Evolutionary conservation across 2,888 invertebrate genomes (phyloP), one percentile per base, ranked within the genome.

Genomic region (Myopa testacea): DNA sequence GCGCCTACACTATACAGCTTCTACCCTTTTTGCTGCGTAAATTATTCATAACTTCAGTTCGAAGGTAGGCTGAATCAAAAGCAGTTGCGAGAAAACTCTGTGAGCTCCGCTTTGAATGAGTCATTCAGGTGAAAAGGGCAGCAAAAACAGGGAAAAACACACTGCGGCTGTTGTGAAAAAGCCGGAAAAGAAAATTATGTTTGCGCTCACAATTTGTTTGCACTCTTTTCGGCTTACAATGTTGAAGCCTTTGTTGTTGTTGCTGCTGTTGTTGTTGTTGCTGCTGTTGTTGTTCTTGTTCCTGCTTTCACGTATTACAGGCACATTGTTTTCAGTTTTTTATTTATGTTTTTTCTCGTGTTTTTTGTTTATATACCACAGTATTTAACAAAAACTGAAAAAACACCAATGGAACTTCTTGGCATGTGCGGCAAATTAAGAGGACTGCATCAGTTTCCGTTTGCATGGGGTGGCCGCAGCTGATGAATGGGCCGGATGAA

Each of bases 151-250:
- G 34, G 34, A 67, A 67, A 40, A 67, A 38, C 67, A n/a, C 16
- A 55, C 16, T 16, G 38, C 16, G 84, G 73, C 83, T 26, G 62
- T 62, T 62, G 62, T 19, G 79, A 85, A 84, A 85, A 84, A 81
- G 84, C 84, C 84, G 85, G 84, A 84, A 84, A 84, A 84, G 85
- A 84, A 85, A 85, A 85, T 85, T 85, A 84, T 85, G 85, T 85
- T 85, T 85, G 81, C 82, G 82, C 67, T 72, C 37, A 38, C 14
- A 34, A 65, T 12, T 34, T 65, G 19, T 65, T 38, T 38, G 14
- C 65, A 38, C 65, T 38, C 37, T 38, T 38, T 38, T 65, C 26
- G 37, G 34, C n/a, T 62, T 40, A 69, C 68, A 52, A 70, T 26
- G 52, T 52, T 34, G 62, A 26, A 26, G 26, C 26, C 26, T 26